A percentile compares a stretch with the other conserved stretches of the same genome.
These are phyloP conservation scores for Recurvirostra avosetta DNA, from an alignment of 2,113 vertebrate genomes.

Conservation along the genomic window DNA sequence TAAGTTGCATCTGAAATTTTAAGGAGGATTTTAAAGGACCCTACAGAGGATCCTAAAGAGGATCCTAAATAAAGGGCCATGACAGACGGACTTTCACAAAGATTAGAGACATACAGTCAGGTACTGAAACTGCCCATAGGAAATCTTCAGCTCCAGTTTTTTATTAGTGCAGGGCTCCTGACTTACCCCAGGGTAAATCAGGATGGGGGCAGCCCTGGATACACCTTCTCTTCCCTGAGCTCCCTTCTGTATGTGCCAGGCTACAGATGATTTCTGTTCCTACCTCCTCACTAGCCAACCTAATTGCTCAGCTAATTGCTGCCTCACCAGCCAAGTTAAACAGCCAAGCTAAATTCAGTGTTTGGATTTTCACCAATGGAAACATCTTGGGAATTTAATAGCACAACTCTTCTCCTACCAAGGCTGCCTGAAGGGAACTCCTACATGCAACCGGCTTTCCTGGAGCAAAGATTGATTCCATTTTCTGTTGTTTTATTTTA, in stretches of 20 bases:
- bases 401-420: not conserved
- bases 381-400: not conserved
- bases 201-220: not conserved
- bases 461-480: not conserved
- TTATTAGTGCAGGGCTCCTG: not conserved
- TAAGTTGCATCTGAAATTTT: not conserved
- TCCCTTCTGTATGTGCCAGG: not conserved
- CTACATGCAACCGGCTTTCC: not conserved
- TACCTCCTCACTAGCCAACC: not conserved
- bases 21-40: not conserved
- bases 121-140: not conserved
- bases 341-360: not conserved
- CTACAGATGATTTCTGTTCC: not conserved
- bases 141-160: not conserved
- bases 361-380: not conserved
- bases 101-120: rapidly evolving
- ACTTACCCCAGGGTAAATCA: too few relatives aligned
- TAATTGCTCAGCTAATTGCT: not conserved
- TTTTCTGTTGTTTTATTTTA: slow-evolving; percentile 2
- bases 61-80: not conserved
- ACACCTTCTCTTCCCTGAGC: not conserved
- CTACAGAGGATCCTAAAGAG: not conserved
- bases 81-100: not conserved
- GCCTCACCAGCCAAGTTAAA: not conserved
- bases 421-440: not conserved